Evolutionary conservation across 1,140 invertebrate genomes (phyloP).

Genomic region (Aporrectodea caliginosa): DNA sequence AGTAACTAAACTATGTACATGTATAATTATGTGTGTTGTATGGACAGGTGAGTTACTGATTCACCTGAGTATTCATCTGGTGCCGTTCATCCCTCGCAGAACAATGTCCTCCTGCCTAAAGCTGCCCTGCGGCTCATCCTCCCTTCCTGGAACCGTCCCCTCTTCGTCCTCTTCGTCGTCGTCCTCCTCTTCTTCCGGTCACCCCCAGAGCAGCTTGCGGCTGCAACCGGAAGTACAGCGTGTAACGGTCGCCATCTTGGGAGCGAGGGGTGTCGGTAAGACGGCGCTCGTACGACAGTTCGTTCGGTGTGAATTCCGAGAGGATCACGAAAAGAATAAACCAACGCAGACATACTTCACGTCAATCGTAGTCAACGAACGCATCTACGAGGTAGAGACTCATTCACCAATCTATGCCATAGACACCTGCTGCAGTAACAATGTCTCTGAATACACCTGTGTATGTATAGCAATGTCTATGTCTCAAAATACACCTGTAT

Average conservation of each 20-base stretch:
- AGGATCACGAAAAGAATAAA: constrained; percentile 60
- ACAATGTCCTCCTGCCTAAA: neutral
- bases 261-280: constrained; percentile 59
- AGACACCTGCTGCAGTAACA: no score
- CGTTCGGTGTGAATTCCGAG: constrained; percentile 76
- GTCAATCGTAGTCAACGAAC: constrained; percentile 73
- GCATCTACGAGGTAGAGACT: constrained; percentile 66
- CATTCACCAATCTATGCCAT: no score
- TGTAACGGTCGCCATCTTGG: constrained; percentile 58
- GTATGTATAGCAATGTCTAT: no score
- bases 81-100: no score
- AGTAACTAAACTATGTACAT: no score
- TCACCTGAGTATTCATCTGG: no score
- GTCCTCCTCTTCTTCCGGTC: neutral
- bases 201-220: neutral
- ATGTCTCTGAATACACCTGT: no score
- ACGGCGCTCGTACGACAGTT: constrained; percentile 69
- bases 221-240: constrained; percentile 39
- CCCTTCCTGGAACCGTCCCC: no score
- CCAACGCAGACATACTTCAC: constrained; percentile 62
- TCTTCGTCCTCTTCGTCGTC: neutral
- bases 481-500: no score
- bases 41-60: no score
- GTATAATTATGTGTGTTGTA: no score
- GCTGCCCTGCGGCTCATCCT: neutral